These are phyloP conservation scores for Phyllostomus discolor DNA, from an alignment of 2,113 vertebrate species.

Conservation along the genomic window DNA sequence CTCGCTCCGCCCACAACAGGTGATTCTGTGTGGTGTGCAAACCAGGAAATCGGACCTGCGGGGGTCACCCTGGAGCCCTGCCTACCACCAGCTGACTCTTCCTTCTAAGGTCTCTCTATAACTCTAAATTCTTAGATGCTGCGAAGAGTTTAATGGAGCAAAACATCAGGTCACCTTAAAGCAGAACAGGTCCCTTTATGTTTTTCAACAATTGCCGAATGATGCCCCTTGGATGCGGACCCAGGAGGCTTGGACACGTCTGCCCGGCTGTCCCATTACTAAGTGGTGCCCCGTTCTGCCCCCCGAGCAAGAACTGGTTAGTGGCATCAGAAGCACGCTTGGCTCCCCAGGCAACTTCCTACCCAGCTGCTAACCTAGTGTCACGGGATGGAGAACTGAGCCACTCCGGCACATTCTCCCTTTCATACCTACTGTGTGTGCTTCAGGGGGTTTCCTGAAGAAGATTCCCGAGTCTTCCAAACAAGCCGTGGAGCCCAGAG, in stretches of 20 bases:
- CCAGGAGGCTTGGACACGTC: too few species aligned
- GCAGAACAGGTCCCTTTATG: not conserved
- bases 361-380: not conserved
- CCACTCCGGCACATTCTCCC: not conserved
- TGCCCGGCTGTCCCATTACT: fast-evolving
- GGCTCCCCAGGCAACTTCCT: not conserved
- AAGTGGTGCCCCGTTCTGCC: not conserved
- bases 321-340: fast-evolving
- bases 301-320: not conserved
- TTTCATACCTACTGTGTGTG: not conserved
- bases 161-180: not conserved
- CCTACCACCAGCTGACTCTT: not conserved
- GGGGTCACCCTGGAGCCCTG: not conserved
- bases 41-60: not conserved
- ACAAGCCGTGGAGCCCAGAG: not conserved
- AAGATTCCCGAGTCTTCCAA: not conserved
- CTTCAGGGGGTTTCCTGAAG: not conserved
- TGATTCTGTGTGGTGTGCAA: not conserved
- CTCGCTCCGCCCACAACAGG: not conserved
- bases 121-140: not conserved
- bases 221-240: not conserved
- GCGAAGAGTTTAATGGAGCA: not conserved
- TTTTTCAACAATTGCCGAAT: not conserved
- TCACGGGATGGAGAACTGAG: not conserved
- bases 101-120: not conserved